Percentiles rank a stretch among this genome's conserved stretches.
These are phyloP conservation scores for Ephestia elutella DNA, from an alignment of 1,140 invertebrate genomes.

Conservation along the genomic window DNA sequence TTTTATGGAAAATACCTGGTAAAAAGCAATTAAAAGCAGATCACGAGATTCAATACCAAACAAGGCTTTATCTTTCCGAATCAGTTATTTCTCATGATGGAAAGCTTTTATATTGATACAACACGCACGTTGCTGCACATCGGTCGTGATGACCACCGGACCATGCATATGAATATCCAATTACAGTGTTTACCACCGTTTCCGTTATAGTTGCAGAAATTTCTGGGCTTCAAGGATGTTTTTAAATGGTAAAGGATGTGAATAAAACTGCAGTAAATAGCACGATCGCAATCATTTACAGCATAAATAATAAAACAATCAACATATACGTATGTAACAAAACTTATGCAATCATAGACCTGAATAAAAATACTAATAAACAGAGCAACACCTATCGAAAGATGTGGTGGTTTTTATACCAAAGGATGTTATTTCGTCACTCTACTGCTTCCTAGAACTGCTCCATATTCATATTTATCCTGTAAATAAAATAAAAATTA, in stretches of 20 bases:
- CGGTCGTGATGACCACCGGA: conserved; percentile 31
- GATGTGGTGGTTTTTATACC: too few species aligned
- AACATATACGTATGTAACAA: too few species aligned
- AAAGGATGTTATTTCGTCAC: too few species aligned
- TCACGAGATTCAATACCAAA: neutral
- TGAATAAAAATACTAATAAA: too few species aligned
- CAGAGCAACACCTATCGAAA: too few species aligned
- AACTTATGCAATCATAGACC: too few species aligned
- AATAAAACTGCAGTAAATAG: neutral
- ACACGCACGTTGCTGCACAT: conserved; percentile 23
- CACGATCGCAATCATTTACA: too few species aligned
- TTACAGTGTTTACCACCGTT: conserved; percentile 25
- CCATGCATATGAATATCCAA: conserved; percentile 31
- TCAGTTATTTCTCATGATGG: neutral
- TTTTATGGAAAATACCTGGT: too few species aligned
- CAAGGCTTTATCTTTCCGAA: neutral
- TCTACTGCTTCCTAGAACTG: too few species aligned
- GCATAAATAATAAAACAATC: too few species aligned
- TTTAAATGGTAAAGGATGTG: neutral
- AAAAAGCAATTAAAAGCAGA: neutral
- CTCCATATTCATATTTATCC: too few species aligned
- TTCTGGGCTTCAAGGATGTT: conserved; percentile 17
- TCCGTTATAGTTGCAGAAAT: conserved; percentile 26
- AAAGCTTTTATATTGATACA: neutral
- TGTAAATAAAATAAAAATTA: too few species aligned